A percentile compares a stretch with the other conserved stretches of the same genome.
Conservation (phyloP, 2,113 vertebrate genomes). For the Cryptotis parvus region DNA sequence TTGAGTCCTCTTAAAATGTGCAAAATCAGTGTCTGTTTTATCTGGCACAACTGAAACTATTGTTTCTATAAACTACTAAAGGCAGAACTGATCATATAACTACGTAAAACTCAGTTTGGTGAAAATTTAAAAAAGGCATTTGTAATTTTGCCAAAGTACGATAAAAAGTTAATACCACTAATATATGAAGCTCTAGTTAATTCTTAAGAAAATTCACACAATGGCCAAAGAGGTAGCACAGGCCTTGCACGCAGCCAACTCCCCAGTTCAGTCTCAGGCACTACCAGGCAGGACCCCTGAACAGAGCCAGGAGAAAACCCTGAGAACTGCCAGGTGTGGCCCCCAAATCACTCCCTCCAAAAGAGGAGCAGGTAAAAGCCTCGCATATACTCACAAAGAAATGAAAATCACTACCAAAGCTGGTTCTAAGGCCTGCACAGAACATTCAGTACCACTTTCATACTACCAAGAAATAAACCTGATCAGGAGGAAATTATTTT, state of each 20-base stretch:
- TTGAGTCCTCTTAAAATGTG: not conserved
- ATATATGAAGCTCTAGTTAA: slow-evolving; percentile 17
- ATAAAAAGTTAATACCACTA: not conserved
- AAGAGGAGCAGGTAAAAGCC: not conserved
- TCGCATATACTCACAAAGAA: not conserved
- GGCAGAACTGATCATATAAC: not conserved
- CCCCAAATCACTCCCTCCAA: too few species aligned
- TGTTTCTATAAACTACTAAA: not conserved
- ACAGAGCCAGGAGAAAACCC: too few species aligned
- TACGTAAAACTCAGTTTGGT: not conserved
- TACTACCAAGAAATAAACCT: not conserved
- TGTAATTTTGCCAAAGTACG: not conserved
- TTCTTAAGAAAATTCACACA: slow-evolving; percentile 20
- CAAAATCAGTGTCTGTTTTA: not conserved
- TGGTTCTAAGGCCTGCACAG: slow-evolving; percentile 8
- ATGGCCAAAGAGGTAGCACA: too few species aligned
- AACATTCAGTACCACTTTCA: not conserved
- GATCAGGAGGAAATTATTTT: too few species aligned
- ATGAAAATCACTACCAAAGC: slow-evolving; percentile 7
- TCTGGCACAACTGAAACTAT: not conserved
- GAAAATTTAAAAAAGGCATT: slow-evolving; percentile 44
- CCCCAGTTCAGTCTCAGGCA: too few species aligned
- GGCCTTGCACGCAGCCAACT: too few species aligned
- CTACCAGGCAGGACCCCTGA: too few species aligned
- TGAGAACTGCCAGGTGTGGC: too few species aligned